phyloP scores from a whole-genome alignment of 2,797 vertebrate species.

The Dendrocincla tyrannina region DNA sequence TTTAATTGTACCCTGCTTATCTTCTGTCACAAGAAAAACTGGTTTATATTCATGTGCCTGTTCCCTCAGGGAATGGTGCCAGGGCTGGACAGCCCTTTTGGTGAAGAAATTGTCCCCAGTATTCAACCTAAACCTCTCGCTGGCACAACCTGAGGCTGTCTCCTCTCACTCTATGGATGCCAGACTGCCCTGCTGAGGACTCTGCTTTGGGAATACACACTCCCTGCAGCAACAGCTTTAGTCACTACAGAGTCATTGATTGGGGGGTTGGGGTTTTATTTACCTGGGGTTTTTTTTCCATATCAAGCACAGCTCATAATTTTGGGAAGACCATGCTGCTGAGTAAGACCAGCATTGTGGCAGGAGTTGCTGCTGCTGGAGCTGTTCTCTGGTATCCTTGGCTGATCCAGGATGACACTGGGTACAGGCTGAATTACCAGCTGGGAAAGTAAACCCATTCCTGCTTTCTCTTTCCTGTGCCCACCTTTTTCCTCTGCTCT shows the following conservation, averaged over 20 bases:
- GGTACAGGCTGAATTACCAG: not conserved
- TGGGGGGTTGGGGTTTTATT: not conserved
- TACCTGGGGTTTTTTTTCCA: not conserved
- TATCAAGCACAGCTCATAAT: not conserved
- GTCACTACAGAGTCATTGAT: not conserved
- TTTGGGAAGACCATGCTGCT: not conserved
- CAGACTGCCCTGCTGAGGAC: not conserved
- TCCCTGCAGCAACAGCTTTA: not conserved
- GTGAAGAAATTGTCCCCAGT: not conserved
- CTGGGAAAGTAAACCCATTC: not conserved
- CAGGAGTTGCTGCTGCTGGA: not conserved
- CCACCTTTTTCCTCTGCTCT: not conserved
- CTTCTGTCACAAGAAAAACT: not conserved
- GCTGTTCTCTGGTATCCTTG: not conserved
- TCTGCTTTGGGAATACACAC: fast-evolving
- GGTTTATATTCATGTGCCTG: not conserved
- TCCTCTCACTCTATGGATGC: not conserved
- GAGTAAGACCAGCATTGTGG: not conserved
- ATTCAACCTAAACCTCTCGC: not conserved
- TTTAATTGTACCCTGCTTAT: not conserved
- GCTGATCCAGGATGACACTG: fast-evolving
- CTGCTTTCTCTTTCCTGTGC: not conserved
- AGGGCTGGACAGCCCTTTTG: not conserved
- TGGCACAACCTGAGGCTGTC: not conserved
- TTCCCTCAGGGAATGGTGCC: not conserved